These are phyloP conservation scores for Brenthis hecate DNA, from an alignment of 2,888 invertebrate genomes.

Conservation along the genomic window DNA sequence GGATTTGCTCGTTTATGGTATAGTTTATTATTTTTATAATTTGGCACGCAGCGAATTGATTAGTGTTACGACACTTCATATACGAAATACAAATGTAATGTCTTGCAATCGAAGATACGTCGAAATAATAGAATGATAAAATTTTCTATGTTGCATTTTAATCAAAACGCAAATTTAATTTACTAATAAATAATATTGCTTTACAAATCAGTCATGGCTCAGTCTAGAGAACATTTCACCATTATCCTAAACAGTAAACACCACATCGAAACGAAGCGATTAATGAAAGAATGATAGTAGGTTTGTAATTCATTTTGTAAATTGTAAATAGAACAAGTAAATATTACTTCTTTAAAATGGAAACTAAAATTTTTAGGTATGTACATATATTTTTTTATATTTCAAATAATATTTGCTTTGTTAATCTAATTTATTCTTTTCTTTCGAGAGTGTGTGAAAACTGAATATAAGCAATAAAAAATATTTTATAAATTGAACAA, in stretches of 20 bases:
- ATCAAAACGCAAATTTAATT: conserved; percentile 56
- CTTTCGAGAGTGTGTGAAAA: neutral
- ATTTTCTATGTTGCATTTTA: conserved; percentile 35
- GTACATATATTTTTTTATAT: neutral
- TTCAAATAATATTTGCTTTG: neutral
- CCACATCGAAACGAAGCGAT: conserved; percentile 29
- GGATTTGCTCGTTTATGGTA: conserved; percentile 62
- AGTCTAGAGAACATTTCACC: conserved; percentile 60
- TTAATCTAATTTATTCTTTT: neutral
- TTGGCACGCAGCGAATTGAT: conserved; percentile 65
- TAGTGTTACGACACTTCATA: conserved; percentile 24
- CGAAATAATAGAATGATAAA: conserved; percentile 27
- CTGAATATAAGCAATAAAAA: neutral
- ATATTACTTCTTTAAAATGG: neutral
- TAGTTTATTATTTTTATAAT: conserved; percentile 51
- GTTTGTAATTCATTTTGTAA: neutral
- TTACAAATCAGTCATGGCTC: conserved; percentile 77
- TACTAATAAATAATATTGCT: conserved; percentile 80
- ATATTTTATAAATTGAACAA: neutral
- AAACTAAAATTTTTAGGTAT: too few relatives aligned
- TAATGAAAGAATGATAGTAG: neutral
- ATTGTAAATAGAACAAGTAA: neutral
- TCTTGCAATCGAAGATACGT: conserved; percentile 33
- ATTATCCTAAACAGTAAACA: conserved; percentile 35
- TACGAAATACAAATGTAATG: conserved; percentile 36